Percentiles rank a stretch among this genome's conserved stretches.
phyloP scores from a whole-genome alignment of 2,888 invertebrate genomes.

The Cordilura impudica region DNA sequence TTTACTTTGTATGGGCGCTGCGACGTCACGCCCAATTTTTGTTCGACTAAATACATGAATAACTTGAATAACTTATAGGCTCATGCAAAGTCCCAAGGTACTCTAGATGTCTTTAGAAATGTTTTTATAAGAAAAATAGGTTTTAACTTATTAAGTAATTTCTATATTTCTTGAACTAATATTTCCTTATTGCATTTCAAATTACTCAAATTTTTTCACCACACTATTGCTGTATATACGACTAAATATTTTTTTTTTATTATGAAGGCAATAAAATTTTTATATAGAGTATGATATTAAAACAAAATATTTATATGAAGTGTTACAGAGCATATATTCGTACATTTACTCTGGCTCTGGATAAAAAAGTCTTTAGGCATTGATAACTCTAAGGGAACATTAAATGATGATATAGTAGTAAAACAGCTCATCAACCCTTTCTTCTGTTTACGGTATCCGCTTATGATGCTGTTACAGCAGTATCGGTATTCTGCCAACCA shows the following conservation, averaged over 20 bases:
- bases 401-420: slow-evolving; percentile 32
- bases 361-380: slow-evolving; percentile 13
- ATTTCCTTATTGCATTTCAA: no score
- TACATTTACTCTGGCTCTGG: neutral
- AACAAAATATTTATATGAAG: slow-evolving; percentile 50
- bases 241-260: slow-evolving; percentile 13
- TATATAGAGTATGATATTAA: slow-evolving; percentile 37
- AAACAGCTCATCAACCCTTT: slow-evolving; percentile 53
- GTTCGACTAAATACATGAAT: no score
- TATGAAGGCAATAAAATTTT: slow-evolving; percentile 29
- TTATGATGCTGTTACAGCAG: slow-evolving; percentile 57
- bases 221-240: no score
- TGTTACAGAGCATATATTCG: neutral
- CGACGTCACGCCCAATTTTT: no score
- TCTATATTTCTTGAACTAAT: no score
- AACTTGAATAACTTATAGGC: no score
- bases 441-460: slow-evolving; percentile 56
- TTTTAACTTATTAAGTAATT: no score
- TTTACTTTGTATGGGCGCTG: no score
- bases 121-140: no score
- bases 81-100: no score
- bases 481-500: slow-evolving; percentile 54
- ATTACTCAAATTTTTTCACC: no score
- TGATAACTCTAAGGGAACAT: slow-evolving; percentile 6
- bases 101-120: no score